Evolutionary conservation across 2,113 vertebrate genomes (phyloP), one percentile per base, ranked within the genome.

Genomic region (Thunnus maccoyii): DNA sequence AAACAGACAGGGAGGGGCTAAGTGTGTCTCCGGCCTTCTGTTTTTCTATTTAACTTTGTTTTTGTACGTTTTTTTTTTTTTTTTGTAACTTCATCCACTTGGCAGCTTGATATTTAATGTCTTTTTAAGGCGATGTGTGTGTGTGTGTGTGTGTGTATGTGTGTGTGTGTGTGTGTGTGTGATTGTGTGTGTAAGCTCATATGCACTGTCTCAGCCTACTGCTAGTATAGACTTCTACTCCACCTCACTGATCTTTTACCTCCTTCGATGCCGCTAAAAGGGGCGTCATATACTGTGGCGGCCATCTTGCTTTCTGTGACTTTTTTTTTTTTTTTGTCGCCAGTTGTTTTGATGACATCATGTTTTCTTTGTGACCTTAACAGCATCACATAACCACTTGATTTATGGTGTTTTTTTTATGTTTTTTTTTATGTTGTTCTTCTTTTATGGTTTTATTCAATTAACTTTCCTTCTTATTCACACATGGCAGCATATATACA

Each of bases 91-190:
- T 81, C 51, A 66, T 91, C 89, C 80, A 75, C 64, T 86, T 80
- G 88, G 83, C 89, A 90, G 85, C 84, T 91, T 78, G 54, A 67
- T 82, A 78, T 80, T 78, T 84, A 84, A 87, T 85, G 81, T 86
- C 60, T 82, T 80, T 84, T 72, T 52, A 80, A 86, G 72, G 80
- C 15, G 0, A 8, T 22, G 15, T 58, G 73, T 57, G 76, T 50
- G 57, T 54, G 47, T 57, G 65, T 41, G 16, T 72, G 76, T 84
- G 25, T 58, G 61, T 41, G 46, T 30, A 52, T 57, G 32, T 55
- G 12, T 64, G 54, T 70, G 56, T 32, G 16, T 41, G 32, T 50
- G 6, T 25, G 81, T 58, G 65, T 63, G 71, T 51, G 67, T 50
- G 52, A 50, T 30, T 63, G 27, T 60, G 41, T 61, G 73, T 48